A percentile compares a stretch with the other conserved stretches of the same genome.
These are phyloP conservation scores for Linyphia triangularis DNA, from an alignment of 2,888 invertebrate genomes.

Conservation along the genomic window DNA sequence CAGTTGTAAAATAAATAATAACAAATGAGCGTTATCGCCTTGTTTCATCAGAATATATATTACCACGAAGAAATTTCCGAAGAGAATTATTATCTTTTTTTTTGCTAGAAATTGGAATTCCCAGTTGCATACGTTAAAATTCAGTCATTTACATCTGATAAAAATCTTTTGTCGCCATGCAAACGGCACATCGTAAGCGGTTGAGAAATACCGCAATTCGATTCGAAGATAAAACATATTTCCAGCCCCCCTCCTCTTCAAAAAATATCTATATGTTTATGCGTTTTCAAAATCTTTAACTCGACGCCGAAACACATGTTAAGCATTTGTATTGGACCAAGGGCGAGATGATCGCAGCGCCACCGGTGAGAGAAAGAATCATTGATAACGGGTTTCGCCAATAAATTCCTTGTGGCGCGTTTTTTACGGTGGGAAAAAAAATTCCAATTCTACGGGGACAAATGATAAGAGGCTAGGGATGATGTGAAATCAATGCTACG, in stretches of 20 bases:
- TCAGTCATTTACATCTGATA: not conserved
- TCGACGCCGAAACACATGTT: conserved; percentile 26
- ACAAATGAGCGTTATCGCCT: too few relatives aligned
- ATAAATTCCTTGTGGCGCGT: conserved; percentile 63
- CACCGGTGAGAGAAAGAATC: conserved; percentile 17
- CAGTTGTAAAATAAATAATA: too few relatives aligned
- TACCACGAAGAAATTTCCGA: too few relatives aligned
- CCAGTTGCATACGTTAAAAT: too few relatives aligned
- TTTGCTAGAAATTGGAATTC: too few relatives aligned
- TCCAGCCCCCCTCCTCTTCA: not conserved
- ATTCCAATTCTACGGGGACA: conserved; percentile 47
- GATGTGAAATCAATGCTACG: conserved; percentile 72
- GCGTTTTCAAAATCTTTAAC: not conserved
- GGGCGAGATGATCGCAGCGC: conserved; percentile 26
- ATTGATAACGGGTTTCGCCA: conserved; percentile 65
- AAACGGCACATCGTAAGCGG: not conserved
- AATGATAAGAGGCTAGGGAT: conserved; percentile 54
- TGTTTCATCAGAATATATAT: too few relatives aligned
- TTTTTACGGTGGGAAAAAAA: conserved; percentile 27
- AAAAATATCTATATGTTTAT: conserved; percentile 1
- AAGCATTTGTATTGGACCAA: conserved; percentile 37
- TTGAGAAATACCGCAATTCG: conserved; percentile 7
- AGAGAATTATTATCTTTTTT: too few relatives aligned
- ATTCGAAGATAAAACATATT: conserved; percentile 9
- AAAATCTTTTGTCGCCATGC: too few relatives aligned